phyloP scores from a whole-genome alignment of 2,797 vertebrate species.

The Cetoscarus ocellatus region DNA sequence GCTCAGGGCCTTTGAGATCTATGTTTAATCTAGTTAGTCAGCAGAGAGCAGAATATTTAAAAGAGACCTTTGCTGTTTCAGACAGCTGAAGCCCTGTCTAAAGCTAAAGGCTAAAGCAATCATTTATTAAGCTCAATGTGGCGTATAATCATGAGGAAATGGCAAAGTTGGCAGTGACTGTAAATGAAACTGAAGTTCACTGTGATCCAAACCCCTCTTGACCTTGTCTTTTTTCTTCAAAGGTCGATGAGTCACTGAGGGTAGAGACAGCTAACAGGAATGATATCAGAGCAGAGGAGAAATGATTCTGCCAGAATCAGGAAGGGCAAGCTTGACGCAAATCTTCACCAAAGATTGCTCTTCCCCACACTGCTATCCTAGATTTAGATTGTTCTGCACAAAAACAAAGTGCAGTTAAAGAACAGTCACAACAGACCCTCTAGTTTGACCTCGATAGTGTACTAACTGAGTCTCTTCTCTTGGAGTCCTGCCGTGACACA shows the following conservation, averaged over 20 bases:
- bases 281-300: constrained; percentile 16
- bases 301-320: constrained; percentile 1
- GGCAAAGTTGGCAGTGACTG: constrained; percentile 44
- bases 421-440: neutral
- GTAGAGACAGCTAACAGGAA: constrained; percentile 24
- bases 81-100: constrained; percentile 33
- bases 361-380: constrained; percentile 10
- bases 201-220: constrained; percentile 41
- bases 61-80: constrained; percentile 26
- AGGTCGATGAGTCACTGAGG: constrained; percentile 46
- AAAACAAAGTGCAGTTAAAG: constrained; percentile 9
- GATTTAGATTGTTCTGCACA: too few species aligned
- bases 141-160: constrained; percentile 48
- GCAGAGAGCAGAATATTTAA: constrained; percentile 39
- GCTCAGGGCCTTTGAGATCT: constrained; percentile 27
- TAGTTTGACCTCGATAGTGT: neutral
- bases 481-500: constrained; percentile 45
- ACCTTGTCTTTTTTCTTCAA: constrained; percentile 49
- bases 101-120: constrained; percentile 1
- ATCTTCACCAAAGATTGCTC: neutral
- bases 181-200: constrained; percentile 44
- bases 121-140: constrained; percentile 41
- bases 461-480: constrained; percentile 17
- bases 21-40: constrained; percentile 44
- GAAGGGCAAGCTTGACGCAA: constrained; percentile 1